A percentile compares a stretch with the other conserved stretches of the same genome.
Conservation (phyloP, 2,797 vertebrate species). For the Brachyrhaphis roseni region DNA sequence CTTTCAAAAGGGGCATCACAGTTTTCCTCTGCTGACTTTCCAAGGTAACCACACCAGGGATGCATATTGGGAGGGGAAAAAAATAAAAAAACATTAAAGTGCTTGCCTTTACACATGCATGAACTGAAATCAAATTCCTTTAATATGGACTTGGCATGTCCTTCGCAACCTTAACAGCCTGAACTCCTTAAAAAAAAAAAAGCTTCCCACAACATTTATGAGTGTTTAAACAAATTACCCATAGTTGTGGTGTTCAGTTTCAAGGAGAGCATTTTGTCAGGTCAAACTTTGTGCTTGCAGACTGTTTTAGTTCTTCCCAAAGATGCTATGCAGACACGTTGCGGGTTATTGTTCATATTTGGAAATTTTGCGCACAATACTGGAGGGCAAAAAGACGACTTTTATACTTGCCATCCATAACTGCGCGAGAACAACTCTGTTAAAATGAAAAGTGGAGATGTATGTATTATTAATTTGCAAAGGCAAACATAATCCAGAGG, state of each 20-base stretch:
- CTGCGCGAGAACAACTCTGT: no score
- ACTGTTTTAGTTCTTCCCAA: background rate
- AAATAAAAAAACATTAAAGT: background rate
- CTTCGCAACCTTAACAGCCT: background rate
- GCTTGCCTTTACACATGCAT: background rate
- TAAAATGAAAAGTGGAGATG: no score
- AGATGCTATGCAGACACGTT: background rate
- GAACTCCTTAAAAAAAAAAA: background rate
- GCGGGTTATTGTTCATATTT: no score
- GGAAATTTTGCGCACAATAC: no score
- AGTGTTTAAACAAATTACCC: background rate
- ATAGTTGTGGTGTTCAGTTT: background rate
- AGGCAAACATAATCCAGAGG: no score
- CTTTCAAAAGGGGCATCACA: slow-evolving; percentile 39
- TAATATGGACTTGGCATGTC: background rate
- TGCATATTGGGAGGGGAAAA: background rate
- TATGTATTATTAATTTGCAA: background rate
- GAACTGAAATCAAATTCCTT: background rate
- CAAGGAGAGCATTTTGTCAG: background rate
- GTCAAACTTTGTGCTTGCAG: background rate
- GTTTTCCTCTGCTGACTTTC: slow-evolving; percentile 40
- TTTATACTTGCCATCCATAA: no score
- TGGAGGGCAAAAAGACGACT: no score
- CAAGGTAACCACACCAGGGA: slow-evolving; percentile 30
- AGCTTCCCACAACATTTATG: background rate